Percentiles rank a stretch among this genome's conserved stretches.
Conservation (phyloP, 1,140 invertebrate genomes). For the Pseudomyrmex dendroicus region DNA sequence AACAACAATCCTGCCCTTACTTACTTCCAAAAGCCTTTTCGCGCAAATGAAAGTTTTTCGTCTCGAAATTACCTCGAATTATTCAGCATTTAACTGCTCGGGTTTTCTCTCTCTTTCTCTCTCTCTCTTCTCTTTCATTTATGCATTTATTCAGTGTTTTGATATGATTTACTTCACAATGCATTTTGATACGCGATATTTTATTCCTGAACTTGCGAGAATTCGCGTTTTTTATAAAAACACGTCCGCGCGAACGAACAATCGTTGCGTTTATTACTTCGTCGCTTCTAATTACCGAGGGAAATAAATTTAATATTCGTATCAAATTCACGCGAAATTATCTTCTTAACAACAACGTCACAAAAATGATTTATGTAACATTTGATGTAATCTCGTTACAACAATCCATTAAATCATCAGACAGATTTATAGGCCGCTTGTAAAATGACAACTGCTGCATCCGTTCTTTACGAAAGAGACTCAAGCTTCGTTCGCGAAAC, state of each 20-base stretch:
- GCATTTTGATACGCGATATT: constrained; percentile 37
- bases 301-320: constrained; percentile 32
- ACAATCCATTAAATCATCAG: background rate
- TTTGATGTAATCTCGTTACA: background rate
- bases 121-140: constrained; percentile 28
- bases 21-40: constrained; percentile 20
- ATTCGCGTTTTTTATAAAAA: background rate
- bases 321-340: background rate
- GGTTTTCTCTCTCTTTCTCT: no score
- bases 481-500: no score
- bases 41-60: constrained; percentile 55
- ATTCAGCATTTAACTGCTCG: constrained; percentile 46
- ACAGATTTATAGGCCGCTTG: background rate
- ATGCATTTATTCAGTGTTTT: constrained; percentile 57
- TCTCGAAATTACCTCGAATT: constrained; percentile 58
- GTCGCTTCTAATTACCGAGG: constrained; percentile 12
- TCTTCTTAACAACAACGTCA: background rate
- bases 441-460: no score
- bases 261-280: background rate
- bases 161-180: constrained; percentile 45
- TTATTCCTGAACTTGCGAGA: background rate
- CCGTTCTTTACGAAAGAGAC: no score
- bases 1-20: constrained; percentile 33
- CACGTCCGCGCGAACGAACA: background rate
- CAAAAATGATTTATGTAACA: background rate